Evolutionary conservation across 2,797 vertebrate species (phyloP).

Genomic region (Notoglanidium macrostoma): DNA sequence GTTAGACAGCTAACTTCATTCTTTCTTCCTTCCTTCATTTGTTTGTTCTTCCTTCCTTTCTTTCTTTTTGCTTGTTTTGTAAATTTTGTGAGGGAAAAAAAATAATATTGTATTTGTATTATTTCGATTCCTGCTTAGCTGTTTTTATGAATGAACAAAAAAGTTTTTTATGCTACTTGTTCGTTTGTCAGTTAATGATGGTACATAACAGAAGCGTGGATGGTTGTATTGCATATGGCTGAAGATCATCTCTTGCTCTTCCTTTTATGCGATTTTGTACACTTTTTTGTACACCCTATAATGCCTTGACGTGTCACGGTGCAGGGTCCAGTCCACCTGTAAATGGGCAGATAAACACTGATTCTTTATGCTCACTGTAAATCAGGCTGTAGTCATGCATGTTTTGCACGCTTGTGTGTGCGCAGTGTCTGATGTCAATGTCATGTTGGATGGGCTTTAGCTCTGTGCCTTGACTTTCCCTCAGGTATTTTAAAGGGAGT

Average conservation of each 20-base stretch:
- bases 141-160: slow-evolving; percentile 44
- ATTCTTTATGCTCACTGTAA: background rate
- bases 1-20: slow-evolving; percentile 52
- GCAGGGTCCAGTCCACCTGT: slow-evolving; percentile 10
- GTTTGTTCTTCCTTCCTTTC: slow-evolving; percentile 53
- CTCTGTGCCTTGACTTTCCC: slow-evolving; percentile 46
- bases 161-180: slow-evolving; percentile 39
- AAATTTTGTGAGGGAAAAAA: slow-evolving; percentile 70
- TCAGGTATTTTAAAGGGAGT: slow-evolving; percentile 45
- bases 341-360: background rate
- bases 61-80: slow-evolving; percentile 62
- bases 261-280: background rate
- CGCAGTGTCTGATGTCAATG: slow-evolving; percentile 8
- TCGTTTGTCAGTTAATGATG: slow-evolving; percentile 41
- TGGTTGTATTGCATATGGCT: slow-evolving; percentile 11
- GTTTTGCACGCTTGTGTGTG: background rate
- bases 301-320: slow-evolving; percentile 1
- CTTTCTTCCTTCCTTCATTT: slow-evolving; percentile 48
- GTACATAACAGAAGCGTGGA: slow-evolving; percentile 34
- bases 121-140: slow-evolving; percentile 52
- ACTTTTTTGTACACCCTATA: background rate
- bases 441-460: slow-evolving; percentile 32
- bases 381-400: slow-evolving; percentile 5
- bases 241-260: slow-evolving; percentile 15
- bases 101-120: slow-evolving; percentile 50